Base-by-base conservation (phyloP, 2,797 vertebrate genomes). In the Luscinia megarhynchos region DNA sequence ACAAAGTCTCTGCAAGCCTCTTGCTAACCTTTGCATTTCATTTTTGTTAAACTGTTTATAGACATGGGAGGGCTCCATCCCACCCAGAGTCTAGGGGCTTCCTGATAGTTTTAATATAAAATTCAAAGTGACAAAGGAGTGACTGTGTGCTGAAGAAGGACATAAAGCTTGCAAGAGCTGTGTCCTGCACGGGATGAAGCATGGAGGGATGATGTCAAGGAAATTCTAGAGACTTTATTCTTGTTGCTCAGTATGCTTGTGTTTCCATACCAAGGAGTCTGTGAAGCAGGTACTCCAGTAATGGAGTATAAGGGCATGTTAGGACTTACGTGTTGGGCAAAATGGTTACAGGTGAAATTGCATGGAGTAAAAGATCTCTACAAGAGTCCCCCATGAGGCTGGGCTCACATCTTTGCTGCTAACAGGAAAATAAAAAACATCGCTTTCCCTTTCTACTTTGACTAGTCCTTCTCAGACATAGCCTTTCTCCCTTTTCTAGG, bases 201-300 rank as follows among this genome's bases (percentile, higher is more conserved):
- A 58, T 0, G 0, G 30, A 61, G 18, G 2, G 36, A 32, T 43
- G 46, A 54, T 0, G 0, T 23, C 66, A 48, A 64, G 20, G 29
- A 78, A 58, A 55, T 34, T 55, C 51, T 62, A 21, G 45, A 30
- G 20, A 16, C 58, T 54, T 70, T 58, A 29, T 32, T 51, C 36
- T 30, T 62, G 16, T 66, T 62, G 40, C 67, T 83, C 45, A 38
- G 61, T 50, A 45, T 61, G 21, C 26, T 73, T 32, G 18, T 12
- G 29, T 48, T 78, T 73, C 41, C 73, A 83, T 41, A 77, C 16
- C 29, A 24, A 69, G 12, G 27, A 89, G 21, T 11, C 29, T 51
- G 54, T 54, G 74, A 84, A 86, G 41, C 45, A 61, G 54, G 36
- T 34, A 34, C n/a, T 79, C 14, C 36, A 50, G 18, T 43, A 36